Evolutionary conservation across 2,888 invertebrate species (phyloP), one percentile per base, ranked within the genome.

Genomic region (Cheilosia vulpina): DNA sequence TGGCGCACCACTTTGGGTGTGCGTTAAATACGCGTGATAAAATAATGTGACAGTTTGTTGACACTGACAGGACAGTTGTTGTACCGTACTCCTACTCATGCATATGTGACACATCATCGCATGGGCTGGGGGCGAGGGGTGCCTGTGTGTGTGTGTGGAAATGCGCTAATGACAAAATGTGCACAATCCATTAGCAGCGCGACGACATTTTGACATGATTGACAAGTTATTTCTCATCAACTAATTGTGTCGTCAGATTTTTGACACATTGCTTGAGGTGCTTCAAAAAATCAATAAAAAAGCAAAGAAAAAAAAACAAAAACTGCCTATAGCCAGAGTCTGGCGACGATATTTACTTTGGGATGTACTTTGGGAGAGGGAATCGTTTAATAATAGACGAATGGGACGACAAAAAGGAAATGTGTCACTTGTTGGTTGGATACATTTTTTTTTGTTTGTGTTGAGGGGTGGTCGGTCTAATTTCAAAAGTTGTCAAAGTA

Each of bases 221-320:
- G 87, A 87, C 87, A 87, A 69, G 81, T 78, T 77, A 87, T 87
- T 87, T 69, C 65, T 82, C 87, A 81, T 78, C 68, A 77, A 87
- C 87, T 87, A 87, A 87, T 87, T 87, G 87, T 87, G 87, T 87
- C 87, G 87, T 87, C 87, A 87, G 50, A 69, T 66, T 80, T 80
- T 80, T 85, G 84, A 84, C 79, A 69, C 72, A 65, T 71, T 71
- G 58, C 38, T 57, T 38, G 34, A 75, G 69, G 63, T 69, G 66
- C 62, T 52, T 53, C 38, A 6, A 69, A 19, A 47, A 55, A 19
- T 31, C 9, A 31, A 31, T 31, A 31, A 57, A 34, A 19, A 34
- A 53, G 24, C 43, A 45, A 7, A 24, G 27, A 15, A 15, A 15
- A 15, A n/a, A n/a, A 31, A 31, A 9, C 31, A 31, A 9, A 9